Evolutionary conservation across 1,140 invertebrate genomes (phyloP).

Genomic region (Maniola jurtina): DNA sequence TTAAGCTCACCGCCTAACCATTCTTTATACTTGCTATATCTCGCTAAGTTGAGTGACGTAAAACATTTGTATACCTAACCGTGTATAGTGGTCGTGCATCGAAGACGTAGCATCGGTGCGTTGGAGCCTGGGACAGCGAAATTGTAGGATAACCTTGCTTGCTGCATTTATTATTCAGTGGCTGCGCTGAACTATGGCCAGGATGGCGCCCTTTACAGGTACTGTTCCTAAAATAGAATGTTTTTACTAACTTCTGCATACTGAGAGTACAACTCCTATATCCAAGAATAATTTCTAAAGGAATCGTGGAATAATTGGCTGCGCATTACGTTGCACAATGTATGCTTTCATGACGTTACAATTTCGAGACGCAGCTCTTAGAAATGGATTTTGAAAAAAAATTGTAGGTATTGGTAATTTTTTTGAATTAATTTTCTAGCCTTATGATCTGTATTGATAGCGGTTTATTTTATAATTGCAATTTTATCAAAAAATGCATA

Average conservation of each 20-base stretch:
- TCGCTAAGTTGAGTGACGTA: conserved; percentile 68
- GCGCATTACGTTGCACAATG: conserved; percentile 21
- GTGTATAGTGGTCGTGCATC: conserved; percentile 40
- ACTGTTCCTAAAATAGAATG: conserved; percentile 49
- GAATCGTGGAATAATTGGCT: conserved; percentile 3
- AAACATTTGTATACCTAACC: conserved; percentile 44
- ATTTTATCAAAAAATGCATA: no score
- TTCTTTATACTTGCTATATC: conserved; percentile 54
- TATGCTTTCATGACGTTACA: conserved; percentile 7
- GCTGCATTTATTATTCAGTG: conserved; percentile 76
- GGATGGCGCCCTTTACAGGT: conserved; percentile 75
- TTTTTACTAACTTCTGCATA: conserved; percentile 29
- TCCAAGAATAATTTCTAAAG: not conserved
- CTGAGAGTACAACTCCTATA: not conserved
- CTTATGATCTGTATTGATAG: no score
- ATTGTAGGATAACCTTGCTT: conserved; percentile 60
- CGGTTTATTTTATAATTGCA: no score
- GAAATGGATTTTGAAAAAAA: not conserved
- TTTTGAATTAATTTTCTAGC: no score
- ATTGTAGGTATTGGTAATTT: no score
- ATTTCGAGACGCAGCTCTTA: conserved; percentile 2
- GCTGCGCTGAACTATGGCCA: conserved; percentile 62
- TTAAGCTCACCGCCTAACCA: conserved; percentile 36
- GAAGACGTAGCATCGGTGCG: conserved; percentile 41
- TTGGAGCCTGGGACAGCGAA: conserved; percentile 38